Base-by-base conservation (phyloP, 2,888 invertebrate species). In the Agriopis aurantiaria region DNA sequence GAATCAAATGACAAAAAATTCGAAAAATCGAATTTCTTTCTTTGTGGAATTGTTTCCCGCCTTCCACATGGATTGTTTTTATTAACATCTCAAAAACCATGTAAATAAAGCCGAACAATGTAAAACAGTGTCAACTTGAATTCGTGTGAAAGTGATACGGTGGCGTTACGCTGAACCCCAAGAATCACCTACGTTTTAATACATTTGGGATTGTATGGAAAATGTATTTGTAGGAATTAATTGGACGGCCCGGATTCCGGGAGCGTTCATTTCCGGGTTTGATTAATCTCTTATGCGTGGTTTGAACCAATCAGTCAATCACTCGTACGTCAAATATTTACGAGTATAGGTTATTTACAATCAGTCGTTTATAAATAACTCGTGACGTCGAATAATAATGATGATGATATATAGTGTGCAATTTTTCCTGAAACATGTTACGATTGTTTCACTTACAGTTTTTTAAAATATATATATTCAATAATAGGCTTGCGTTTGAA, bases 221-320 rank as follows among this genome's bases (percentile, higher is more conserved):
- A 69, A 68, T 62, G 68, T 68, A 51, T 76, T 76, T 73, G 73
- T 76, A 65, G 56, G 72, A 75, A 71, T 69, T 73, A 74, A 74
- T 74, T 71, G 73, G 68, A 63, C 69, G 62, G 11, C 66, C 69
- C 65, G 66, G 69, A 63, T 65, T 70, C 65, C 68, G 17, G 72
- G 68, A 60, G 43, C 70, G 66, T 73, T 72, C 67, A 75, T 75
- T 72, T 72, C 72, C 76, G 63, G 69, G 23, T 65, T 73, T 69
- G 68, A 76, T 73, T 73, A 72, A 75, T 74, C 69, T 62, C 65
- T 70, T 71, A 70, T 71, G 68, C 61, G 60, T 12, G 65, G 56
- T 14, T 48, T 45, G 57, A 62, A 65, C 62, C 63, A 63, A 65
- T 66, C 51, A 55, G 41, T 53, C 62, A 55, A 60, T 65, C 46